Percentiles rank a stretch among this genome's conserved stretches.
phyloP scores from a whole-genome alignment of 2,888 invertebrate species.

The Spodoptera exigua region DNA sequence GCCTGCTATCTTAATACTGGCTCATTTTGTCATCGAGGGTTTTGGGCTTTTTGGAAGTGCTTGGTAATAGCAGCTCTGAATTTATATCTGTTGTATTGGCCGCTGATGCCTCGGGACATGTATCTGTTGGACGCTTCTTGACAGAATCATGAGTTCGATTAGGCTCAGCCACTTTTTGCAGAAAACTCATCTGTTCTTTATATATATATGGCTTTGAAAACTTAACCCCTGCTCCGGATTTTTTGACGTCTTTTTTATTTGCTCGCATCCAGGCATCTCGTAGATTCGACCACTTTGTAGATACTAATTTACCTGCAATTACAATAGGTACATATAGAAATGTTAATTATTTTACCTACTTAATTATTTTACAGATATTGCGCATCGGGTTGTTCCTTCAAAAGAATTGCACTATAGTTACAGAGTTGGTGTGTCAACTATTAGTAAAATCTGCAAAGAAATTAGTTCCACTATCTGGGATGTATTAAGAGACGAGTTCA shows the following conservation, averaged over 20 bases:
- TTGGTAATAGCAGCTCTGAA: slow-evolving; percentile 36
- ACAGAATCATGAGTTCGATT: slow-evolving; percentile 30
- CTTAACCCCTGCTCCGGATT: slow-evolving; percentile 36
- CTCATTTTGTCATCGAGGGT: slow-evolving; percentile 36
- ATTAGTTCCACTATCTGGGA: slow-evolving; percentile 44
- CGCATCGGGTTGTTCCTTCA: slow-evolving; percentile 31
- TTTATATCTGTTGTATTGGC: slow-evolving; percentile 31
- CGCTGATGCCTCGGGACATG: not conserved
- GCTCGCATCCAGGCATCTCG: slow-evolving; percentile 31
- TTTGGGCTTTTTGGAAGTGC: slow-evolving; percentile 33
- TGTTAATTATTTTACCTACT: slow-evolving; percentile 20
- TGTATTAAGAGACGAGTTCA: slow-evolving; percentile 27
- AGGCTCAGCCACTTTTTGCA: slow-evolving; percentile 36
- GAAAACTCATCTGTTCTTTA: slow-evolving; percentile 40
- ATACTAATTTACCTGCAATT: slow-evolving; percentile 42
- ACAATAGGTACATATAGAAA: slow-evolving; percentile 31
- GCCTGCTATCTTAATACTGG: slow-evolving; percentile 22
- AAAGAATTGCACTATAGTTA: slow-evolving; percentile 36
- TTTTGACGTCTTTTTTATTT: slow-evolving; percentile 29
- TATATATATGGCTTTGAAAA: slow-evolving; percentile 36
- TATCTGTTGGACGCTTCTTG: not conserved
- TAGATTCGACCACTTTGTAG: slow-evolving; percentile 37
- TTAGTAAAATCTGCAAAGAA: slow-evolving; percentile 36
- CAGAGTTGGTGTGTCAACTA: slow-evolving; percentile 27
- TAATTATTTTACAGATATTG: slow-evolving; percentile 25